Conservation (phyloP, 2,113 vertebrate genomes). For the Tragelaphus strepsiceros region DNA sequence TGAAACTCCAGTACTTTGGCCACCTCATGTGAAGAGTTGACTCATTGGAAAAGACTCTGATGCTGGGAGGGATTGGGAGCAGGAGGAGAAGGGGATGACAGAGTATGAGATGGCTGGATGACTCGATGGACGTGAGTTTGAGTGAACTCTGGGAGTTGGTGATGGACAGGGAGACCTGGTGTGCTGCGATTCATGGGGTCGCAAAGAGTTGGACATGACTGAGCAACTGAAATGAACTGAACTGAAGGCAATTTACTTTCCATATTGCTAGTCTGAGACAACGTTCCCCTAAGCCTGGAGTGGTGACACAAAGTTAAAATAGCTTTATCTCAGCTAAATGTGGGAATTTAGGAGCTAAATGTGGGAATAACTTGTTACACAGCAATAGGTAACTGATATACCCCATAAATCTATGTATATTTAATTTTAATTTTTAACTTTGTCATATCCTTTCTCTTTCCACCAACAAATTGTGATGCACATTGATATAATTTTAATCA, state of each 20-base stretch:
- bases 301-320: background rate
- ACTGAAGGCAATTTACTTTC: background rate
- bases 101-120: too few species aligned
- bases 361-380: background rate
- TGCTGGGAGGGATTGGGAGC: too few species aligned
- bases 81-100: too few species aligned
- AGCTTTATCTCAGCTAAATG: conserved; percentile 2
- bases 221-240: too few species aligned
- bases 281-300: background rate
- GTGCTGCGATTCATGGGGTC: too few species aligned
- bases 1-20: too few species aligned
- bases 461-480: background rate
- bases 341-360: background rate
- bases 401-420: background rate
- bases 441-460: background rate
- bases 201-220: too few species aligned
- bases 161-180: too few species aligned
- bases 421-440: background rate
- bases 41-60: too few species aligned
- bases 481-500: background rate
- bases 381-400: background rate
- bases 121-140: accelerated
- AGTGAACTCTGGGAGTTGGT: too few species aligned
- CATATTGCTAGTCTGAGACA: background rate
- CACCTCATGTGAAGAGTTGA: too few species aligned